A percentile compares a stretch with the other conserved stretches of the same genome.
These are phyloP conservation scores for Pterobdella sp. DNA, from an alignment of 2,888 invertebrate species.

Conservation along the genomic window DNA sequence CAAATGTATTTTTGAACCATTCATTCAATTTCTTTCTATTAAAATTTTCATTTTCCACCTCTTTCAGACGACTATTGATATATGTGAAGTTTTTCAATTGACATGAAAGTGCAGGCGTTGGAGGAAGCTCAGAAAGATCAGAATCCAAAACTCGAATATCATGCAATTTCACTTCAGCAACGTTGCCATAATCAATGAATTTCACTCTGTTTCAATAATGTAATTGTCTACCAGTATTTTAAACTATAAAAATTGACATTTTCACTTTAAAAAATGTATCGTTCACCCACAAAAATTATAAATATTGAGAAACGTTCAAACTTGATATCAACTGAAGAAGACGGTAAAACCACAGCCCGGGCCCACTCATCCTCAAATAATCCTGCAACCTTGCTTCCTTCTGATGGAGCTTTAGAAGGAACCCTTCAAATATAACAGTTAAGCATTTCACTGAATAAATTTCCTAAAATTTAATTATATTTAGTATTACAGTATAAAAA, in stretches of 20 bases:
- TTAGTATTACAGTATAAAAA: too few relatives aligned
- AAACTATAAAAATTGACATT: background rate
- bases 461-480: too few relatives aligned
- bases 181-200: constrained; percentile 30
- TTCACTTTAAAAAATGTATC: background rate
- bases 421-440: too few relatives aligned
- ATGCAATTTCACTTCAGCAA: background rate
- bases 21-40: background rate
- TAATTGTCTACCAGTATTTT: constrained; percentile 44
- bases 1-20: background rate
- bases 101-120: background rate
- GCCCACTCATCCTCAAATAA: constrained; percentile 5
- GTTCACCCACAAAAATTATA: background rate
- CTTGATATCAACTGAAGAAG: background rate
- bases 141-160: background rate
- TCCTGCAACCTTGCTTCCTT: background rate
- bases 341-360: background rate
- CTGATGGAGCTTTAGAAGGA: background rate
- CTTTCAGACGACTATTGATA: background rate
- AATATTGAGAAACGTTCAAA: background rate
- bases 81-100: background rate
- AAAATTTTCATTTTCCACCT: background rate
- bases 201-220: constrained; percentile 39
- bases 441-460: too few relatives aligned
- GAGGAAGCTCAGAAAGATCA: background rate